Evolutionary conservation across 2,888 invertebrate genomes (phyloP).

Genomic region (Himalopsyche kuldschensis): DNA sequence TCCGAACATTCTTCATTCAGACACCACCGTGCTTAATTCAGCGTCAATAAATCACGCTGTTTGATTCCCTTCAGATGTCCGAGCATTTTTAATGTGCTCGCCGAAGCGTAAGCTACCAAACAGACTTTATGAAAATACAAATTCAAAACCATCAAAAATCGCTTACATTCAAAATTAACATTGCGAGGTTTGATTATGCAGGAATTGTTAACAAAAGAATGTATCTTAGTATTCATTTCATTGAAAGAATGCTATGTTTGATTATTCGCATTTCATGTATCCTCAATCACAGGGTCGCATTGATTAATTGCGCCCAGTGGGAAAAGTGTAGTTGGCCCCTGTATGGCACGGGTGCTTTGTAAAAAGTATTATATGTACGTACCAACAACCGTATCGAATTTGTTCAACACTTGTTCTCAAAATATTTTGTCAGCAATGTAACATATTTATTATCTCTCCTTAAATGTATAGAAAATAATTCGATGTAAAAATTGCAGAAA

Average conservation of each 20-base stretch:
- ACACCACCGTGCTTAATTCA: neutral
- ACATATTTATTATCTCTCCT: no score
- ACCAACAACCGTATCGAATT: neutral
- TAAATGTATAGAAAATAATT: no score
- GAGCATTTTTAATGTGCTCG: neutral
- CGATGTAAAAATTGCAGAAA: no score
- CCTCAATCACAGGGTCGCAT: neutral
- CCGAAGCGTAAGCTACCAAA: neutral
- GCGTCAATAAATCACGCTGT: neutral
- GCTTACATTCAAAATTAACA: neutral
- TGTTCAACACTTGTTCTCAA: neutral
- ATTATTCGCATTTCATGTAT: neutral
- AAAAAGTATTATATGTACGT: neutral
- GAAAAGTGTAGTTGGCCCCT: neutral
- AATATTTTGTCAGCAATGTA: no score
- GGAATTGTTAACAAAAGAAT: neutral
- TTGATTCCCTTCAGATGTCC: neutral
- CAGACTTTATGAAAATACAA: neutral
- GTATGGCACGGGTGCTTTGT: neutral
- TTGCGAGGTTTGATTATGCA: neutral
- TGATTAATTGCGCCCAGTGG: neutral
- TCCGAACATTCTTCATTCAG: neutral
- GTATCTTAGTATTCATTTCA: neutral
- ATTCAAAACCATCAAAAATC: neutral
- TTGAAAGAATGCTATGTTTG: neutral